Evolutionary conservation across 2,113 vertebrate species (phyloP), one percentile per base, ranked within the genome.

Genomic region (Albula goreensis): DNA sequence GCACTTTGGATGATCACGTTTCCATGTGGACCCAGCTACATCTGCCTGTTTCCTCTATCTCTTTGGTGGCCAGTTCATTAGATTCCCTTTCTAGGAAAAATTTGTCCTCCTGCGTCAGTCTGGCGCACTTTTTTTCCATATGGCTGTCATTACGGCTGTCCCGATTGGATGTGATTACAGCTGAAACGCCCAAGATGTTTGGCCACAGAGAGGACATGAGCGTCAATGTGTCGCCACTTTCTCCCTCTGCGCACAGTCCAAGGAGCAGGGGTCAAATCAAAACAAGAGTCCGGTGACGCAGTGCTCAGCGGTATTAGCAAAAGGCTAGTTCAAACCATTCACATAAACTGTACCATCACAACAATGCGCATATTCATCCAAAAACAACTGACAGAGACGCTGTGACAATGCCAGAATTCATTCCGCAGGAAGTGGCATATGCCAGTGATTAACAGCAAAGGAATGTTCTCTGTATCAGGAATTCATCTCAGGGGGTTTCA

Each of bases 311-410:
- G n/a, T 48, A n/a, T 31, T 41, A 56, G 66, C n/a, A 2, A 15
- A 31, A 8, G 52, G 17, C 48, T 82, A 89, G 70, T 83, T 10
- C 56, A n/a, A 78, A 22, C 60, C 82, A 19, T 60, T 41, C 15
- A 78, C 84, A 50, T 66, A 81, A 77, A 80, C 56, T 10, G 70
- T 10, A 84, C 51, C 70, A 49, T 48, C 57, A 52, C 53, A 60
- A 88, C 89, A 91, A 91, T 86, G 84, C 84, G 70, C 60, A 66
- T 63, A 91, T 87, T 92, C 86, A 85, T 88, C 82, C 81, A 88
- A 83, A 86, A 88, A 87, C 87, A 91, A 91, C 87, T 91, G 83
- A 91, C 87, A 91, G 83, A 63, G 1, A 51, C 49, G 51, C 79
- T 53, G 52, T 86, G 50, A 25, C 25, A 0, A 53, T 1, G 57